A percentile compares a stretch with the other conserved stretches of the same genome.
Evolutionary conservation across 2,113 vertebrate species (phyloP).

Genomic region (Bufo bufo): DNA sequence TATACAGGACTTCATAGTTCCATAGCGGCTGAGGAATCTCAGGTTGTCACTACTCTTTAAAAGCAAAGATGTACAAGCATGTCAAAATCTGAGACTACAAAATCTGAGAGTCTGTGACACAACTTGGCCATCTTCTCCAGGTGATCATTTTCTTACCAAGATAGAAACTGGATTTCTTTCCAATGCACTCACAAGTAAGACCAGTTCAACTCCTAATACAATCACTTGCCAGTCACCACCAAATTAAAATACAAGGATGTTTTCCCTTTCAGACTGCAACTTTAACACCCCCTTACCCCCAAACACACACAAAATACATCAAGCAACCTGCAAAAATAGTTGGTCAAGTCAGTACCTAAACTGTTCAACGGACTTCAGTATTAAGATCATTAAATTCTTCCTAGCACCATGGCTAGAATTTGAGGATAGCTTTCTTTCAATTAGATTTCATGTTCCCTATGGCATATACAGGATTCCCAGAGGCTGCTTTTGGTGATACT

Average conservation of each 20-base stretch:
- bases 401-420: slow-evolving; percentile 3
- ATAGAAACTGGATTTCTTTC: not conserved
- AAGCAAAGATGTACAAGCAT: not conserved
- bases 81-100: no score
- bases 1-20: not conserved
- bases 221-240: slow-evolving; percentile 31
- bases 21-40: not conserved
- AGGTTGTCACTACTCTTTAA: not conserved
- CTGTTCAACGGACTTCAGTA: slow-evolving; percentile 10
- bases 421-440: not conserved
- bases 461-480: no score
- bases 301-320: not conserved
- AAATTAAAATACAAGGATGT: slow-evolving; percentile 3
- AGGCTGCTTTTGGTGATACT: no score
- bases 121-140: not conserved
- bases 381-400: not conserved
- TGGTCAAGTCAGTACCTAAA: slow-evolving; percentile 12
- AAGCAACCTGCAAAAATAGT: slow-evolving; percentile 15
- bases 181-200: not conserved
- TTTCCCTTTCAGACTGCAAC: not conserved
- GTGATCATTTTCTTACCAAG: not conserved
- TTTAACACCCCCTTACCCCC: not conserved
- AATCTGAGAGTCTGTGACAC: not conserved
- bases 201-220: not conserved
- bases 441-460: not conserved